A percentile compares a stretch with the other conserved stretches of the same genome.
phyloP scores from a whole-genome alignment of 1,140 invertebrate genomes.

The Platorchestia sp. region DNA sequence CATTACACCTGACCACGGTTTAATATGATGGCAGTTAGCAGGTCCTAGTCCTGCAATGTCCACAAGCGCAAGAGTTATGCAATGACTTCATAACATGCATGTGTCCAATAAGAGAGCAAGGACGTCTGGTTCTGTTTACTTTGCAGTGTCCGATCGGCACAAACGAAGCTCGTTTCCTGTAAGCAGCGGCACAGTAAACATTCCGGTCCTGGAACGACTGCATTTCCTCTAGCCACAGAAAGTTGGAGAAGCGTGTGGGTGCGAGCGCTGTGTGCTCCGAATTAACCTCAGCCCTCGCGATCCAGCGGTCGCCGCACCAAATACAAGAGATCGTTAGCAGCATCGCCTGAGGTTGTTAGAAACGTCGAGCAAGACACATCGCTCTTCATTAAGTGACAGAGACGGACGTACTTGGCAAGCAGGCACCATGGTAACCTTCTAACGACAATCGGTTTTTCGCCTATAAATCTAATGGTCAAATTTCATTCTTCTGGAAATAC shows the following conservation, averaged over 20 bases:
- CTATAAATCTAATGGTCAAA: background rate
- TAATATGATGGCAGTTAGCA: background rate
- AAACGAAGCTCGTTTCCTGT: conserved; percentile 34
- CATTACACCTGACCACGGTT: background rate
- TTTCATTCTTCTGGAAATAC: background rate
- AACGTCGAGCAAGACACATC: background rate
- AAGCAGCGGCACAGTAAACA: conserved; percentile 27
- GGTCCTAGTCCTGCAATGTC: background rate
- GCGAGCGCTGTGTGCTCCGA: background rate
- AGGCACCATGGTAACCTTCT: background rate
- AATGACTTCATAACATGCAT: background rate
- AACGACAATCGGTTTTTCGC: background rate
- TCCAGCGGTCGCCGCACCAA: background rate
- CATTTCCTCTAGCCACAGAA: background rate
- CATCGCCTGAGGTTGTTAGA: background rate
- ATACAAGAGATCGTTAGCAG: background rate
- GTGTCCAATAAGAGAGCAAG: background rate
- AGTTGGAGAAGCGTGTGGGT: background rate
- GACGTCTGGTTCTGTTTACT: conserved; percentile 13
- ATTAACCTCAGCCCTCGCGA: background rate
- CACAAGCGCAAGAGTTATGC: background rate
- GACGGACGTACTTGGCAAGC: background rate
- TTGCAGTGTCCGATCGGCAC: background rate
- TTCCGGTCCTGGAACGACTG: background rate
- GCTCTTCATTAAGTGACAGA: background rate